Evolutionary conservation across 1,140 invertebrate genomes (phyloP).

Genomic region (Zaprionus gabonicus): DNA sequence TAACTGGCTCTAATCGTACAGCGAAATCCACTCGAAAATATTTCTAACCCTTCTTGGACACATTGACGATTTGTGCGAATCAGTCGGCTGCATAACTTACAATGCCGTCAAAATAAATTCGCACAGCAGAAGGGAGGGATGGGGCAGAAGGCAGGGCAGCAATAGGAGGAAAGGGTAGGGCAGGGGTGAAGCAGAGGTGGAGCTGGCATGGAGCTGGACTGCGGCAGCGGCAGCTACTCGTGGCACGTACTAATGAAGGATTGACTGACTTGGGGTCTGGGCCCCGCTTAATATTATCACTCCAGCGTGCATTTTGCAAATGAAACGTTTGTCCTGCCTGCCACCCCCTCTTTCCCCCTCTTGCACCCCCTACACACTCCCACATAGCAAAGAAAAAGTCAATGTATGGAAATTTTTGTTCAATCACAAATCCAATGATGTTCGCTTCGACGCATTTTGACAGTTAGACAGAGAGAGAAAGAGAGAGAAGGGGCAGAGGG

Average conservation of each 20-base stretch:
- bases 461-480: conserved; percentile 63
- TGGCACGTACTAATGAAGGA: conserved; percentile 66
- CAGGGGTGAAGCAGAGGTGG: background rate
- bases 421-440: conserved; percentile 84
- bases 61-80: conserved; percentile 66
- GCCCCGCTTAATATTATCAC: conserved; percentile 66
- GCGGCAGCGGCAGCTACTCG: background rate
- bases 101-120: conserved; percentile 83
- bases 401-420: conserved; percentile 83
- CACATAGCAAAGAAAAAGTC: conserved; percentile 42
- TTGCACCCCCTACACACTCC: too few relatives aligned
- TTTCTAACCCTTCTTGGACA: conserved; percentile 47
- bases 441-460: conserved; percentile 84
- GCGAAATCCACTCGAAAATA: conserved; percentile 73
- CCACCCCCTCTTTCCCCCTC: background rate
- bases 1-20: conserved; percentile 72
- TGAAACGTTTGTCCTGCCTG: conserved; percentile 44
- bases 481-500: conserved; percentile 6
- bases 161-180: background rate
- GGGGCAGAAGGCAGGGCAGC: background rate
- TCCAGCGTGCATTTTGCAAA: conserved; percentile 80
- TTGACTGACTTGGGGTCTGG: conserved; percentile 20
- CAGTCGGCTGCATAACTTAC: conserved; percentile 84
- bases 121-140: too few relatives aligned
- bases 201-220: background rate